Conservation (phyloP, 1,140 invertebrate genomes). For the Cyclargus thomasi region DNA sequence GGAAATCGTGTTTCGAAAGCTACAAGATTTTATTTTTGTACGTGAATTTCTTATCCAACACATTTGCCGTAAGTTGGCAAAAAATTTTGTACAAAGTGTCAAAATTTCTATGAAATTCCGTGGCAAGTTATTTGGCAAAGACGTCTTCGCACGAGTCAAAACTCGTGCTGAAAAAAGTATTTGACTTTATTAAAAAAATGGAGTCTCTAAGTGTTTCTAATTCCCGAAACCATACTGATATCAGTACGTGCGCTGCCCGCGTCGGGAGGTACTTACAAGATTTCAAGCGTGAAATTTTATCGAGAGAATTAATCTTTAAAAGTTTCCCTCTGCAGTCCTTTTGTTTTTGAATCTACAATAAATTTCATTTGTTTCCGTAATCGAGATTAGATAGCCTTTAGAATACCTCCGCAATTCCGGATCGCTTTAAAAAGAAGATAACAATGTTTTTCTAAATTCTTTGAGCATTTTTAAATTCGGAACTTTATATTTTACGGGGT, state of each 20-base stretch:
- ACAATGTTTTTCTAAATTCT: constrained; percentile 8
- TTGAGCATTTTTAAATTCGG: background rate
- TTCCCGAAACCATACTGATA: constrained; percentile 36
- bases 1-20: too few relatives aligned
- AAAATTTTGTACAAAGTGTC: too few relatives aligned
- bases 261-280: constrained; percentile 48
- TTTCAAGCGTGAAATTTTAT: constrained; percentile 69
- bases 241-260: constrained; percentile 38
- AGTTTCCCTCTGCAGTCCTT: constrained; percentile 39
- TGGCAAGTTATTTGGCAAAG: too few relatives aligned
- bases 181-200: constrained; percentile 4
- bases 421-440: constrained; percentile 14
- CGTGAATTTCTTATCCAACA: too few relatives aligned
- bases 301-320: constrained; percentile 65
- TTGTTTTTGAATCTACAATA: constrained; percentile 48
- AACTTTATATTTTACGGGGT: background rate
- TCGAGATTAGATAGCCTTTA: constrained; percentile 15
- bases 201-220: constrained; percentile 28
- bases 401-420: background rate
- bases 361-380: constrained; percentile 47
- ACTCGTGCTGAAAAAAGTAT: background rate
- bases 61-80: too few relatives aligned
- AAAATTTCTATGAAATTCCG: too few relatives aligned
- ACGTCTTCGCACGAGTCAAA: too few relatives aligned
- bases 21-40: too few relatives aligned